A percentile compares a stretch with the other conserved stretches of the same genome.
These are phyloP conservation scores for Cepaea hortensis DNA, from an alignment of 2,888 invertebrate species.

Conservation along the genomic window DNA sequence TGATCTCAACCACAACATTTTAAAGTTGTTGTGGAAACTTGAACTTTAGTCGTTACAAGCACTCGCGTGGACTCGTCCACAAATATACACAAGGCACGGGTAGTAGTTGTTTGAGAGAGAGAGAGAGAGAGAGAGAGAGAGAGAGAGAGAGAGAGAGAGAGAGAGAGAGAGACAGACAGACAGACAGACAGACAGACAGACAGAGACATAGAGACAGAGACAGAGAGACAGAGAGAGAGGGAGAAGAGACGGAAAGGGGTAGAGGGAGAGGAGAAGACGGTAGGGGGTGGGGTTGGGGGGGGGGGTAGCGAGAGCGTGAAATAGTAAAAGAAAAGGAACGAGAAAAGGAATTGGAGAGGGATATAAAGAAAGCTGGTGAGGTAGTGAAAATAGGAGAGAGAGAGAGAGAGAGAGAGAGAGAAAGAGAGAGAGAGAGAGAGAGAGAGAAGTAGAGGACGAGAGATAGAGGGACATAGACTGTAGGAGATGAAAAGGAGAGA, in stretches of 20 bases:
- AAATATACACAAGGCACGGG: background rate
- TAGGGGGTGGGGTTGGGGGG: background rate
- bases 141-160: background rate
- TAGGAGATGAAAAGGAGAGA: background rate
- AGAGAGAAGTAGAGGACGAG: background rate
- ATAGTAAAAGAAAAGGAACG: background rate
- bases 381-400: too few relatives aligned
- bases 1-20: background rate
- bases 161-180: background rate
- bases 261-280: background rate
- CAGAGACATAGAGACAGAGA: background rate
- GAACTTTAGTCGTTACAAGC: conserved; percentile 12
- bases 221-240: background rate
- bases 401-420: background rate
- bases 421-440: background rate
- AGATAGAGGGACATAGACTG: background rate
- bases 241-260: background rate
- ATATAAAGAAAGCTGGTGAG: background rate
- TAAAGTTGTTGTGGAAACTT: conserved; percentile 32
- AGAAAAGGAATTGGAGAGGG: too few relatives aligned
- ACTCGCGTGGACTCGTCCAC: background rate
- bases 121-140: background rate
- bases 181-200: background rate
- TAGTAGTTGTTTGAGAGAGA: background rate
- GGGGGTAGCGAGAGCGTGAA: background rate